These are phyloP conservation scores for Myiagra hebetior DNA, from an alignment of 2,113 vertebrate species.

Conservation along the genomic window DNA sequence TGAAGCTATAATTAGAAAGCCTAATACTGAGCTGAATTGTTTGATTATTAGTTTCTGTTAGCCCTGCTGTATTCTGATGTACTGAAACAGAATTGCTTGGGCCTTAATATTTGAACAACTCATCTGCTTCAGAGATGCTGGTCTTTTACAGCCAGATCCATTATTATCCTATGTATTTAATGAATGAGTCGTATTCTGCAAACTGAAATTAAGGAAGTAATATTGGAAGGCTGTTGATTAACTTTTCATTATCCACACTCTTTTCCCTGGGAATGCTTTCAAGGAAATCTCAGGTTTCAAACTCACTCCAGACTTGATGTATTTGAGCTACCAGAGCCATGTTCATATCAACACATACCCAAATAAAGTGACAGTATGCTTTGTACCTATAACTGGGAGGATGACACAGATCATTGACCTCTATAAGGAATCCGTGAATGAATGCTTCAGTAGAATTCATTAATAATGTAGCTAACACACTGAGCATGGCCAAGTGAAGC, in stretches of 20 bases:
- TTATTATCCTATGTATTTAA: background rate
- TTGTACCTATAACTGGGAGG: background rate
- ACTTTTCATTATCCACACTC: background rate
- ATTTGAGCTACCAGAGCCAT: background rate
- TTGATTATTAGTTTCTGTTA: background rate
- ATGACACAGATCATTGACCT: background rate
- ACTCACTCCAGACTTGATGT: background rate
- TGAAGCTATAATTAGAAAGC: background rate
- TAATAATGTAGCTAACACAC: background rate
- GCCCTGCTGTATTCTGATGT: background rate
- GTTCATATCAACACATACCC: background rate
- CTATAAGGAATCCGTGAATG: background rate
- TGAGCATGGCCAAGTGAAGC: background rate
- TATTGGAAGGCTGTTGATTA: background rate
- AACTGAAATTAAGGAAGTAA: background rate
- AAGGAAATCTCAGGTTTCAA: background rate
- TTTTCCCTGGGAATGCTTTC: background rate
- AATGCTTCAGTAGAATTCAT: background rate
- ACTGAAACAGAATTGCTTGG: background rate
- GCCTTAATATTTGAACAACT: background rate
- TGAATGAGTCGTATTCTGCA: rapidly evolving
- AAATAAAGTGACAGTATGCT: background rate
- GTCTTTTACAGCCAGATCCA: background rate
- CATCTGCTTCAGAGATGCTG: background rate
- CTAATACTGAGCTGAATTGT: background rate